Percentiles rank a stretch among this genome's conserved stretches.
Conservation (phyloP, 2,888 invertebrate species). For the Lathronympha strigana region DNA sequence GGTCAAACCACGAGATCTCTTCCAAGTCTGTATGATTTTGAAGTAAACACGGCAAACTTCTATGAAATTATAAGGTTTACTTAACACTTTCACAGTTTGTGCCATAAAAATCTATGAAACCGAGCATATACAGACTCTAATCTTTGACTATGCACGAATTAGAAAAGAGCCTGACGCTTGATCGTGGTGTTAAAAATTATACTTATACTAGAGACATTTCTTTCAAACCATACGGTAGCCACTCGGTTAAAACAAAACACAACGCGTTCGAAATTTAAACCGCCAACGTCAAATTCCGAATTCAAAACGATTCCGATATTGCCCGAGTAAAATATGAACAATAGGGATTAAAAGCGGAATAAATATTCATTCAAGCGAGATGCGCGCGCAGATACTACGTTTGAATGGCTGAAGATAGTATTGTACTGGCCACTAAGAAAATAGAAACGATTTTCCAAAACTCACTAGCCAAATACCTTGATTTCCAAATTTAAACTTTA, state of each 20-base stretch:
- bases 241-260: conserved; percentile 29
- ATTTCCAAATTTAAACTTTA: conserved; percentile 2
- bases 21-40: no score
- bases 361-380: conserved; percentile 78
- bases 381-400: conserved; percentile 71
- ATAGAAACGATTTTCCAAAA: conserved; percentile 55
- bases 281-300: conserved; percentile 41
- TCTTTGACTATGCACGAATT: no score
- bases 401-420: conserved; percentile 78
- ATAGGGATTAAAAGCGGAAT: conserved; percentile 57
- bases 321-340: conserved; percentile 41
- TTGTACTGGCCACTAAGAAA: conserved; percentile 63
- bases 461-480: not conserved
- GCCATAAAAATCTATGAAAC: no score
- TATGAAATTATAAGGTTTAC: no score
- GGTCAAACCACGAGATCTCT: no score
- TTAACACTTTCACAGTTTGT: no score
- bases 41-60: no score
- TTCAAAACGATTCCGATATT: conserved; percentile 40
- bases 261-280: conserved; percentile 28
- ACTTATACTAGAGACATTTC: no score
- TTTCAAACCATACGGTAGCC: not conserved
- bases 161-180: no score
- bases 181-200: no score
- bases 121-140: no score